These are phyloP conservation scores for Campoletis raptor DNA, from an alignment of 2,888 invertebrate species.

Conservation along the genomic window DNA sequence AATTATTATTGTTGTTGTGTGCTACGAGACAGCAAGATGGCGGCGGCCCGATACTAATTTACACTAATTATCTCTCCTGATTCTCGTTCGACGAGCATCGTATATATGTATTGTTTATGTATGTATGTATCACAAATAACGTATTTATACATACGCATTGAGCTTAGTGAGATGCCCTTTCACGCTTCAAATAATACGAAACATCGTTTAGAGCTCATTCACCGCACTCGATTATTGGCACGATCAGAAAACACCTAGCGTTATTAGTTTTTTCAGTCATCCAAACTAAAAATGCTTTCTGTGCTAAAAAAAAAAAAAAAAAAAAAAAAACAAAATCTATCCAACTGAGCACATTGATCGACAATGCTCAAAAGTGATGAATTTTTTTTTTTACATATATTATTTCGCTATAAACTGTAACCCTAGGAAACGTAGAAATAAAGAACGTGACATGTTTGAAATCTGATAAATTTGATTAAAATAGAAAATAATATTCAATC, in stretches of 20 bases:
- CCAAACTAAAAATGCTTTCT: conserved; percentile 7
- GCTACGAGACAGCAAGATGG: conserved; percentile 86
- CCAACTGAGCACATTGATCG: neutral
- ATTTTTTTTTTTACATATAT: neutral
- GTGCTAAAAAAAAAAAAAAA: neutral
- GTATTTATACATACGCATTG: conserved; percentile 61
- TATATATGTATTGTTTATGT: conserved; percentile 49
- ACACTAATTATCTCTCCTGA: conserved; percentile 70
- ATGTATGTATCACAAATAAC: conserved; percentile 51
- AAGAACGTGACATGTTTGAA: neutral
- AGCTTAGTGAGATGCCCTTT: conserved; percentile 67
- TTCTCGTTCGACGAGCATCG: conserved; percentile 73
- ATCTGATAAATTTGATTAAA: neutral
- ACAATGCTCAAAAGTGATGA: neutral
- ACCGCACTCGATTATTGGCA: conserved; percentile 77
- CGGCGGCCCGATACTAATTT: conserved; percentile 84
- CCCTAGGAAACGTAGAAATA: neutral
- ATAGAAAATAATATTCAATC: neutral
- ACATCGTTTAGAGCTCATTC: conserved; percentile 78
- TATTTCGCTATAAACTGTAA: neutral
- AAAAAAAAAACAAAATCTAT: too few species aligned
- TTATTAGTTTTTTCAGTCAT: neutral
- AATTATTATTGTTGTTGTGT: conserved; percentile 70
- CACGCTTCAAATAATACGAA: conserved; percentile 64
- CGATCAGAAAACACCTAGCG: conserved; percentile 24